Conservation (phyloP, 2,888 invertebrate species). For the Macaria notata region DNA sequence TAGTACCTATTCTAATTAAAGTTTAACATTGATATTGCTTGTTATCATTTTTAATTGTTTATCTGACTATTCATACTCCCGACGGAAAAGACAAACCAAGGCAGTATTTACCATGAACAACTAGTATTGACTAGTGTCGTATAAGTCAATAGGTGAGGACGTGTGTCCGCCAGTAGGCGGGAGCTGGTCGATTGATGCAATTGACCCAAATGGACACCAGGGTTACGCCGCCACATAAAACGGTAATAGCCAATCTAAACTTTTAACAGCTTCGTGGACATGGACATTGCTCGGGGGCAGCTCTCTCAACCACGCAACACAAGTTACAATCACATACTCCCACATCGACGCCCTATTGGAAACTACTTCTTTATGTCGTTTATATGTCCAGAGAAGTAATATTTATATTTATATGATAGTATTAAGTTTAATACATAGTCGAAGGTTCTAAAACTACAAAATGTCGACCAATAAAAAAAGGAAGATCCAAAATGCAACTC, state of each 20-base stretch:
- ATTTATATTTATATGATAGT: no score
- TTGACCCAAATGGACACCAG: conserved; percentile 59
- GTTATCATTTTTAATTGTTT: no score
- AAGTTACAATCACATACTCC: conserved; percentile 11
- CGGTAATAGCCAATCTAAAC: conserved; percentile 47
- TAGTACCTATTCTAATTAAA: no score
- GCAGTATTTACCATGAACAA: no score
- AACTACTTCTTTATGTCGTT: neutral
- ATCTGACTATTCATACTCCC: no score
- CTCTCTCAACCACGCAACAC: conserved; percentile 28
- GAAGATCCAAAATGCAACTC: conserved; percentile 20
- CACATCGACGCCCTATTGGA: neutral
- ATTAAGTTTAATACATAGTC: no score
- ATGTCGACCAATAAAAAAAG: no score
- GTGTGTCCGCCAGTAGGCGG: conserved; percentile 41
- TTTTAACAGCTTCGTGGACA: conserved; percentile 43
- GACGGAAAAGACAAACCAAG: no score
- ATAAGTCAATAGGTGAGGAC: conserved; percentile 11
- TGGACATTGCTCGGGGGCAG: conserved; percentile 26
- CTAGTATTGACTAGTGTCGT: conserved; percentile 19
- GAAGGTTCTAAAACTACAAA: no score
- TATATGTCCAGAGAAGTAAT: no score
- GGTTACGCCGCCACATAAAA: conserved; percentile 49
- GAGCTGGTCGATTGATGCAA: conserved; percentile 54
- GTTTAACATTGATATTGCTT: no score